Percentiles rank a stretch among this genome's conserved stretches.
These are phyloP conservation scores for Melanotaenia boesemani DNA, from an alignment of 2,797 vertebrate species.

Conservation along the genomic window DNA sequence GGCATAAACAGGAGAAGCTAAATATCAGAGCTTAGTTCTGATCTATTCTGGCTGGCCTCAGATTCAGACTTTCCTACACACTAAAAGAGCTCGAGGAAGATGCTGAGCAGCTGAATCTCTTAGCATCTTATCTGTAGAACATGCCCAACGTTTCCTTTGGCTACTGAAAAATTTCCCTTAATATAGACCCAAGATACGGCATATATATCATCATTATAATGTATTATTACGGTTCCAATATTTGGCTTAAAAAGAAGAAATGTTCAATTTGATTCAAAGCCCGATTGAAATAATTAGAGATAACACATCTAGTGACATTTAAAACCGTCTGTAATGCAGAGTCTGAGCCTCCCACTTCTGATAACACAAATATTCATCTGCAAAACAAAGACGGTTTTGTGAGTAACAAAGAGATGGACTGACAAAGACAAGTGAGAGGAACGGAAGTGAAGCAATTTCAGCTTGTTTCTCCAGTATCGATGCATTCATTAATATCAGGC, in stretches of 20 bases:
- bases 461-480: constrained; percentile 4
- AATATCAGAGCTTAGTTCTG: too few species aligned
- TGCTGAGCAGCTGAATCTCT: too few species aligned
- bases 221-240: neutral
- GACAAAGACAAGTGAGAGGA: constrained; percentile 4
- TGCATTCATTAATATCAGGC: neutral
- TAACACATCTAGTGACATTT: constrained; percentile 10
- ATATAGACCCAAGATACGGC: too few species aligned
- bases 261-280: constrained; percentile 1
- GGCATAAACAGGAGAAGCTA: neutral
- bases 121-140: too few species aligned
- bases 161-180: neutral
- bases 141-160: neutral
- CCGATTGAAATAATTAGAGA: constrained; percentile 8
- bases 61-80: too few species aligned
- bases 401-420: neutral
- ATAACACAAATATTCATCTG: constrained; percentile 38
- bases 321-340: neutral
- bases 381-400: constrained; percentile 55
- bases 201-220: neutral
- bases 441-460: neutral
- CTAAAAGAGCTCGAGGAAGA: neutral
- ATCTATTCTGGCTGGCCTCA: too few species aligned
- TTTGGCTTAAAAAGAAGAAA: neutral
- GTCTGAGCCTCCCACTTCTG: constrained; percentile 17